Percentiles rank a stretch among this genome's conserved stretches.
Evolutionary conservation across 1,140 invertebrate species (phyloP).

Genomic region (Drosophila elegans): DNA sequence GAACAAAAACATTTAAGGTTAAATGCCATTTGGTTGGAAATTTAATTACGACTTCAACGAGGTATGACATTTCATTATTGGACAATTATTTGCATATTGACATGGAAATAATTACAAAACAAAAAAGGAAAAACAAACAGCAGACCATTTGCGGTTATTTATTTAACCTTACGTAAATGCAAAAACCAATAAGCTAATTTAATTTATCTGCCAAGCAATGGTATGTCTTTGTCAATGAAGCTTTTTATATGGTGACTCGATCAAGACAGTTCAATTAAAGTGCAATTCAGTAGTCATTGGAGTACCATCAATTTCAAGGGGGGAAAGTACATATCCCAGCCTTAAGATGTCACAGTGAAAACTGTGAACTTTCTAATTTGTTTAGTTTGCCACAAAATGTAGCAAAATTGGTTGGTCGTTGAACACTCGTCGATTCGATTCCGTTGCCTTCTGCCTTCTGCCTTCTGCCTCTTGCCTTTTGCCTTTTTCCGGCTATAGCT

Average conservation of each 20-base stretch:
- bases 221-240: neutral
- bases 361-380: slow-evolving; percentile 20
- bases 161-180: too few relatives aligned
- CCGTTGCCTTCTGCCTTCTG: neutral
- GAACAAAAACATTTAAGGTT: too few relatives aligned
- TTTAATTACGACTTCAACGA: too few relatives aligned
- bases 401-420: slow-evolving; percentile 4
- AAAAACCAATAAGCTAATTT: too few relatives aligned
- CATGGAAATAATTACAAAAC: too few relatives aligned
- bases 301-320: slow-evolving; percentile 7
- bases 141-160: too few relatives aligned
- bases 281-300: neutral
- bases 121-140: too few relatives aligned
- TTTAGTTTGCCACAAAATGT: slow-evolving; percentile 19
- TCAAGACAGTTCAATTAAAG: slow-evolving; percentile 6
- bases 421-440: slow-evolving; percentile 9
- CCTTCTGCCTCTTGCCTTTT: neutral
- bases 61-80: too few relatives aligned
- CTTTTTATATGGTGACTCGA: slow-evolving; percentile 2
- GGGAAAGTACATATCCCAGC: neutral
- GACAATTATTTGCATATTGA: too few relatives aligned
- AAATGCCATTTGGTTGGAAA: too few relatives aligned
- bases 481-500: neutral
- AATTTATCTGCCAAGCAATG: neutral
- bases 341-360: neutral